A percentile compares a stretch with the other conserved stretches of the same genome.
phyloP scores from a whole-genome alignment of 2,888 invertebrate genomes.

The Cosmorhoe ocellata region DNA sequence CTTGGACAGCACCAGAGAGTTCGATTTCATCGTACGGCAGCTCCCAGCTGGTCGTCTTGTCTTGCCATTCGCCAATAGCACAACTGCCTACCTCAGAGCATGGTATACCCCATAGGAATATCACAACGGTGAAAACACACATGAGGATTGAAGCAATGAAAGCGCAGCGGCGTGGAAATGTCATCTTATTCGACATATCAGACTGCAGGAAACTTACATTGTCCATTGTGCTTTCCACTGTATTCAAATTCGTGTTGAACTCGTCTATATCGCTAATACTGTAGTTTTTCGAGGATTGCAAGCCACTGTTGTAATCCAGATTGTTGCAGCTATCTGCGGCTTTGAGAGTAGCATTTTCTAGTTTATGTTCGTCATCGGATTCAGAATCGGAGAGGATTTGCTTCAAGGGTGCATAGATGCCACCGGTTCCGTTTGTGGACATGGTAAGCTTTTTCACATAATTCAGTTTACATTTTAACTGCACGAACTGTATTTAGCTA shows the following conservation, averaged over 20 bases:
- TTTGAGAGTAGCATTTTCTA: constrained; percentile 64
- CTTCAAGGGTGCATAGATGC: constrained; percentile 88
- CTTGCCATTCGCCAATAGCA: constrained; percentile 76
- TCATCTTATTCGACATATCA: constrained; percentile 83
- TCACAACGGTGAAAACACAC: constrained; percentile 86
- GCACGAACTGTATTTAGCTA: not conserved
- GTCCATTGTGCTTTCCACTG: constrained; percentile 75
- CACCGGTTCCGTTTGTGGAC: constrained; percentile 74
- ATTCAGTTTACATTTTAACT: constrained; percentile 22
- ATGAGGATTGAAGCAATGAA: constrained; percentile 87
- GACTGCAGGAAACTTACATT: constrained; percentile 77
- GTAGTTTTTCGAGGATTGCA: constrained; percentile 71
- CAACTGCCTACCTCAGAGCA: constrained; percentile 88
- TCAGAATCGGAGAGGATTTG: constrained; percentile 90
- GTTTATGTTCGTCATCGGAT: constrained; percentile 86
- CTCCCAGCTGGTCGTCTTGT: constrained; percentile 86
- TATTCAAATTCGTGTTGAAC: constrained; percentile 71
- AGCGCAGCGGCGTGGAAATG: constrained; percentile 85
- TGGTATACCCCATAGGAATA: constrained; percentile 89
- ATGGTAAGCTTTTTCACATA: constrained; percentile 42
- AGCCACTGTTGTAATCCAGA: constrained; percentile 71
- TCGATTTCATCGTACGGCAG: constrained; percentile 86
- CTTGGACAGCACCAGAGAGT: constrained; percentile 86
- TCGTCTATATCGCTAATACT: constrained; percentile 76
- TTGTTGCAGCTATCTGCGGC: constrained; percentile 67